Evolutionary conservation across 2,797 vertebrate species (phyloP), one percentile per base, ranked within the genome.

Genomic region (Oreonectes daqikongensis): DNA sequence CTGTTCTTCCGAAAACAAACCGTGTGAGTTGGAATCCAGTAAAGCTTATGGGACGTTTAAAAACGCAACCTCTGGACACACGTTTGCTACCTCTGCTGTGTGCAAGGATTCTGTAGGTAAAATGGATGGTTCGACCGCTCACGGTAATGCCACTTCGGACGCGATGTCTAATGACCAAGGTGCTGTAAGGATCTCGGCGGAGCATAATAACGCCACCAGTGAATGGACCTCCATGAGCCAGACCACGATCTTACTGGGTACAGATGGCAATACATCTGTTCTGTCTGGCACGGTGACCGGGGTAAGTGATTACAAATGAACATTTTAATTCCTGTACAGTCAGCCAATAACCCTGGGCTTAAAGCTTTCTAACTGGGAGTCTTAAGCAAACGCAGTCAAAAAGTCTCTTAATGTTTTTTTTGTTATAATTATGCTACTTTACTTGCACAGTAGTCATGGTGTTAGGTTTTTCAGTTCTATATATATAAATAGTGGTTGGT

Each of bases 261-360:
- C 96, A 66, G 96, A 98, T 87, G 97, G 97, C 69, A 96, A 94
- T 93, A 94, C 96, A 61, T 95, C 96, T 24, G 96, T 99, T 61
- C 94, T 96, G 74, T 92, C 96, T 5, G 93, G 94, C 84, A 90
- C 89, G 78, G 72, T 89, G 80, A 89, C 85, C 66, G 90, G 86
- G 94, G 96, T 96, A 92, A 95, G 95, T 92, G 74, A 50, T 79
- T 50, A 76, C 83, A 77, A 59, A 67, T 75, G 32, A 85, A 70
- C 82, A 77, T 89, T 80, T 82, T 69, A 50, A 44, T 80, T 76
- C 72, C 75, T 63, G 50, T 18, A 48, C 12, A 78, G 70, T 57
- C 52, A 72, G 50, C 69, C 69, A 77, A 77, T 73, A 71, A 69
- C 74, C 78, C 30, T 52, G 18, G n/a, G 57, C 57, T 24, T 38